These are phyloP conservation scores for Ooceraea biroi DNA, from an alignment of 1,140 invertebrate genomes.

Conservation along the genomic window DNA sequence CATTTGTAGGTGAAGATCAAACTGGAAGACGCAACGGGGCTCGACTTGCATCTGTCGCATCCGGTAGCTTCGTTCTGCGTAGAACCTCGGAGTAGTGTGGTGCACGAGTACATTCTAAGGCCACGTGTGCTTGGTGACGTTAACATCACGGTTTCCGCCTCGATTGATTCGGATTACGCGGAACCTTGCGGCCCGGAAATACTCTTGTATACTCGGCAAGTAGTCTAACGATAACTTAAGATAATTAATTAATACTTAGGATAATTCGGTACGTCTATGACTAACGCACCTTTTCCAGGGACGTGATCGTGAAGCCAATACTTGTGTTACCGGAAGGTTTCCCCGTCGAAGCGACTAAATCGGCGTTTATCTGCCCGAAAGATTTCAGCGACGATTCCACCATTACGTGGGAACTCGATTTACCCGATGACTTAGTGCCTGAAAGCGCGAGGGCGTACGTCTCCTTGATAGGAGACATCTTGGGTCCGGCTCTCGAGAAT, in stretches of 20 bases:
- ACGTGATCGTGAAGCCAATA: conserved; percentile 88
- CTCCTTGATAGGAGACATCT: conserved; percentile 88
- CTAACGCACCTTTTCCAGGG: conserved; percentile 81
- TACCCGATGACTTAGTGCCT: conserved; percentile 84
- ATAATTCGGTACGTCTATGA: no score
- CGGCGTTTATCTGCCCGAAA: conserved; percentile 87
- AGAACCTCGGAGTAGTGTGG: conserved; percentile 82
- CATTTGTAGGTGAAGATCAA: conserved; percentile 86
- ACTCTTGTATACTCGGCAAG: conserved; percentile 84
- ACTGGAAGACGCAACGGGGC: conserved; percentile 84
- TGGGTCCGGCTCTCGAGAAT: conserved; percentile 89
- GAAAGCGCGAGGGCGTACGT: conserved; percentile 88
- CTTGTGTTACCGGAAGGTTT: conserved; percentile 89
- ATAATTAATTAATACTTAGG: no score
- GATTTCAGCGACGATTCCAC: conserved; percentile 84
- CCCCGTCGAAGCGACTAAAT: conserved; percentile 87
- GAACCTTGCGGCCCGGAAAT: conserved; percentile 86
- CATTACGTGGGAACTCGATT: conserved; percentile 85
- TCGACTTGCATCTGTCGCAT: conserved; percentile 81
- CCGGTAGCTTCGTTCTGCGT: conserved; percentile 82
- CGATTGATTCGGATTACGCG: conserved; percentile 84
- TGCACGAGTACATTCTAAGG: conserved; percentile 86
- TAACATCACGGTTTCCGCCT: conserved; percentile 88
- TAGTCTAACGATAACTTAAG: background rate
- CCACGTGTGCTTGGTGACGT: conserved; percentile 87